Evolutionary conservation across 2,888 invertebrate genomes (phyloP), one percentile per base, ranked within the genome.

Genomic region (Platycheirus albimanus): DNA sequence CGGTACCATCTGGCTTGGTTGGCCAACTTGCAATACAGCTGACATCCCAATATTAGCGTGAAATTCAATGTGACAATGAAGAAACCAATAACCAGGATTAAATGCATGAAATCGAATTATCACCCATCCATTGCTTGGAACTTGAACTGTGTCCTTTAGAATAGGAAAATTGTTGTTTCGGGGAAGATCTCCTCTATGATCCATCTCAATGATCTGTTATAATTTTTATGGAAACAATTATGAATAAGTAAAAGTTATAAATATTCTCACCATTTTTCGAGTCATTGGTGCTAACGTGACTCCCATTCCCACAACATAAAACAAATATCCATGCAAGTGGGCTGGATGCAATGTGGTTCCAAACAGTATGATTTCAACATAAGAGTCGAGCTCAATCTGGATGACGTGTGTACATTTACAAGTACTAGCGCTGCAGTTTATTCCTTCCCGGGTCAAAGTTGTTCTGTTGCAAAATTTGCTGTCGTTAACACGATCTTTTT

Each of bases 271-370:
- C 24, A 24, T 4, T 4, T 24, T 6, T 6, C 24, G 24, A 6
- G 24, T 24, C 24, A 24, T 24, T 24, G 24, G 24, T 6, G 3
- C 6, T 3, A 6, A 24, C 6, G 24, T 24, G 24, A 24, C 89
- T 89, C 89, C 89, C 89, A 89, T 89, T 56, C 89, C 89, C 2
- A 89, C 87, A 28, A 89, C 88, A 1, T 88, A 87, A 38, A 89
- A 89, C 4, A 89, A 87, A 64, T 89, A 89, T n/a, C 89, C 89
- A 41, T 89, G 89, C 75, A 89, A 76, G 38, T 89, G 89, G 0
- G 88, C 85, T 10, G 89, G 89, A 86, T 89, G 89, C 3, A 89
- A 84, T 0, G 88, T 86, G 20, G 86, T 86, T 51, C 87, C 87
- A 5, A 88, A 87, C 3, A 24, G 3, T 24, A 24, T 24, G 24